Base-by-base conservation (phyloP, 2,797 vertebrate species). In the Acrossocheilus wenchowensis region DNA sequence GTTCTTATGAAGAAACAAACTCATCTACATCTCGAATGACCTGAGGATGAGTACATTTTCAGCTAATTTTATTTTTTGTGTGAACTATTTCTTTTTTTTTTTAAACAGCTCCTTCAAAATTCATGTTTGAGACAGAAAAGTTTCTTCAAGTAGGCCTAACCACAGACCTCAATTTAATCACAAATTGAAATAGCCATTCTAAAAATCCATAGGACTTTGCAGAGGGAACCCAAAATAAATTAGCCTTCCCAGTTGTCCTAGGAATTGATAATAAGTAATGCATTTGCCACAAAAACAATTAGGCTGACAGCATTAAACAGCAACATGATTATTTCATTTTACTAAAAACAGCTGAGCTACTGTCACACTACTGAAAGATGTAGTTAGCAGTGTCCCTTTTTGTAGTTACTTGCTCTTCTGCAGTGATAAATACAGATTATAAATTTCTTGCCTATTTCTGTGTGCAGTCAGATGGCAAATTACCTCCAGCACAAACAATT, bases 401-500 rank as follows among this genome's bases (percentile, higher is more conserved):
- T 79, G 66, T 79, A 60, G 14, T 64, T 26, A 72, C 30, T 54
- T 17, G 21, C 10, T 36, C 30, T 60, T 15, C 36, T 78, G 17
- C 77, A 39, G 14, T 74, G 11, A 62, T 39, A 80, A n/a, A 73
- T 78, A 74, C 54, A 79, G 75, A 72, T 48, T 50, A 23, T 73
- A 52, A 54, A 48, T 74, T 85, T 80, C 5, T 82, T 82, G 81
- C 15, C 6, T 15, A 72, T 85, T 87, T 85, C 34, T 48, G 30
- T 68, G 74, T 54, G 83, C 62, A 80, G n/a, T 69, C 43, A 85
- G 74, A 48, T 71, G 81, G 74, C 48, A 82, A 74, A 79, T 83
- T 82, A 43, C 83, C 7, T 90, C 15, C 64, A 84, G 78, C 52
- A 75, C 71, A 78, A 74, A 88, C 64, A 88, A 60, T 57, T 64